Conservation (phyloP, 2,888 invertebrate species). For the Elysia crispata region DNA sequence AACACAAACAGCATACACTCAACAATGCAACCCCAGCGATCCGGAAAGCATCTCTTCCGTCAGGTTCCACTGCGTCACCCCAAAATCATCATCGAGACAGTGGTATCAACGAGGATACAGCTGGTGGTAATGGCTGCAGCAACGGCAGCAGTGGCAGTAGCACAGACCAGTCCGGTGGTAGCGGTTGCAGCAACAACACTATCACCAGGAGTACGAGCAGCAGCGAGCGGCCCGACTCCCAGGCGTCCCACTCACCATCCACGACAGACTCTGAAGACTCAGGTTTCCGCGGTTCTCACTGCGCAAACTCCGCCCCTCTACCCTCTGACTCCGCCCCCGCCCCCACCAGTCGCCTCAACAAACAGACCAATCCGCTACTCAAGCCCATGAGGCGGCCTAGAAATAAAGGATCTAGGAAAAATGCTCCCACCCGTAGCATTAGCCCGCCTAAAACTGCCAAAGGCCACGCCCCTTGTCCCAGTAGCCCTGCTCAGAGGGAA, state of each 20-base stretch:
- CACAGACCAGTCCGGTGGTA: constrained; percentile 10
- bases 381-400: constrained; percentile 54
- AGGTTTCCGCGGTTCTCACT: constrained; percentile 70
- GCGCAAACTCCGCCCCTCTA: constrained; percentile 57
- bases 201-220: constrained; percentile 59
- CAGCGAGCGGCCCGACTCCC: constrained; percentile 68
- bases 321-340: neutral
- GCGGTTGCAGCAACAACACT: constrained; percentile 38
- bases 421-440: neutral
- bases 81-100: neutral
- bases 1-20: neutral
- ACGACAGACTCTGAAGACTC: constrained; percentile 72
- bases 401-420: constrained; percentile 10
- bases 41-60: too few species aligned
- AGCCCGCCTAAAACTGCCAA: constrained; percentile 13
- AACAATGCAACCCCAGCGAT: neutral
- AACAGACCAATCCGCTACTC: constrained; percentile 61
- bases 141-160: constrained; percentile 25
- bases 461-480: neutral
- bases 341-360: constrained; percentile 46
- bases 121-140: neutral
- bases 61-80: neutral
- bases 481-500: neutral
- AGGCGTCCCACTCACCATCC: constrained; percentile 58
- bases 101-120: too few species aligned